phyloP scores from a whole-genome alignment of 2,113 vertebrate species.

The Lepidothrix coronata region DNA sequence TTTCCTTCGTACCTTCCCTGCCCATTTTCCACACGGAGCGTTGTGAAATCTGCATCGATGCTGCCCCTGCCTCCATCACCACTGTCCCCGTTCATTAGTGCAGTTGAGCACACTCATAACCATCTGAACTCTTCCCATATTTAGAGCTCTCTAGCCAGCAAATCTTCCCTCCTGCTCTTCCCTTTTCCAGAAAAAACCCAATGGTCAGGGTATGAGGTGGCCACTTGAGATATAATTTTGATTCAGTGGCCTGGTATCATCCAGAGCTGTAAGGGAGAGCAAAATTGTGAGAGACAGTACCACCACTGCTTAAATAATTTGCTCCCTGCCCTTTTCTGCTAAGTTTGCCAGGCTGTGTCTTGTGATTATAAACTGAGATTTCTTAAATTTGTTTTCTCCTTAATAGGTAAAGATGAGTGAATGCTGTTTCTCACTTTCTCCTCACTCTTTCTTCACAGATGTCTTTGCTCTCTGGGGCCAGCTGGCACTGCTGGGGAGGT shows the following conservation, averaged over 20 bases:
- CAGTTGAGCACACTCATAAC: not conserved
- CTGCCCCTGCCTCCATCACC: not conserved
- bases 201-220: not conserved
- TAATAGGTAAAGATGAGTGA: conserved; percentile 19
- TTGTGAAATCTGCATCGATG: not conserved
- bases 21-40: not conserved
- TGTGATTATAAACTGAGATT: conserved; percentile 11
- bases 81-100: conserved; percentile 2
- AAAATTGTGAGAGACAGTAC: not conserved
- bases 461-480: not conserved
- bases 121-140: conserved; percentile 2
- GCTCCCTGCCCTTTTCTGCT: conserved; percentile 44
- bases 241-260: not conserved
- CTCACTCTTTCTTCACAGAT: not conserved
- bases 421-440: not conserved
- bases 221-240: not conserved
- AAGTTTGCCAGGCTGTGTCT: conserved; percentile 37
- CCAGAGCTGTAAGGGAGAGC: not conserved
- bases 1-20: not conserved
- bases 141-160: not conserved
- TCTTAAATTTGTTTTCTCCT: conserved; percentile 23
- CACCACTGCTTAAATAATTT: conserved; percentile 18
- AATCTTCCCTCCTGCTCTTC: not conserved
- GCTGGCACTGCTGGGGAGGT: not conserved
- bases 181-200: not conserved